phyloP scores from a whole-genome alignment of 2,113 vertebrate species.

The Balaenoptera acutorostrata region DNA sequence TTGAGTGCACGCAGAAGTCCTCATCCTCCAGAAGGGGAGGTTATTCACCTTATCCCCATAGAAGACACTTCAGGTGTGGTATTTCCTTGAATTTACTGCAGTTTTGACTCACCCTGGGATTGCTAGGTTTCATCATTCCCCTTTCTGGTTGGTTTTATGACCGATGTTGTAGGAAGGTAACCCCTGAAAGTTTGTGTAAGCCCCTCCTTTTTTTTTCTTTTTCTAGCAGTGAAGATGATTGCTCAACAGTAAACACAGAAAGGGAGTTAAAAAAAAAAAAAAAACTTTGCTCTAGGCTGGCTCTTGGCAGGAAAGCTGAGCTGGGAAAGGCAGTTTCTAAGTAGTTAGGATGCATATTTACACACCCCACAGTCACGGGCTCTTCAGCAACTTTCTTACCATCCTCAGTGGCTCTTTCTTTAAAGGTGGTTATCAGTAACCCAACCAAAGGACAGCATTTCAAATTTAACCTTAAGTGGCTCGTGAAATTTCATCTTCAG shows the following conservation, averaged over 20 bases:
- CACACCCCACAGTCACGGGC: neutral
- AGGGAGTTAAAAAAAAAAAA: neutral
- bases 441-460: neutral
- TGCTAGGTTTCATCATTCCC: neutral
- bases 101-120: neutral
- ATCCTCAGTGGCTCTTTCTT: neutral
- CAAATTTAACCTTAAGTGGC: neutral
- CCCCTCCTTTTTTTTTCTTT: neutral
- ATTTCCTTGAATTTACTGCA: neutral
- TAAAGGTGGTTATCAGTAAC: neutral
- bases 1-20: neutral
- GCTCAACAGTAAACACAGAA: constrained; percentile 47
- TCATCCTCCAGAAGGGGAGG: neutral
- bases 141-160: constrained; percentile 51
- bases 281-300: constrained; percentile 54
- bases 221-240: constrained; percentile 23
- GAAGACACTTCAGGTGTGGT: neutral
- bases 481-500: neutral
- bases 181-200: constrained; percentile 32
- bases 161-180: neutral
- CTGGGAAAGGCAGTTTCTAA: neutral
- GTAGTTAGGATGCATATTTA: constrained; percentile 20
- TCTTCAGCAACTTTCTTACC: neutral
- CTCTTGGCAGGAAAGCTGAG: constrained; percentile 37
- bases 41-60: neutral